Base-by-base conservation (phyloP, 2,797 vertebrate species). In the Argya squamiceps region DNA sequence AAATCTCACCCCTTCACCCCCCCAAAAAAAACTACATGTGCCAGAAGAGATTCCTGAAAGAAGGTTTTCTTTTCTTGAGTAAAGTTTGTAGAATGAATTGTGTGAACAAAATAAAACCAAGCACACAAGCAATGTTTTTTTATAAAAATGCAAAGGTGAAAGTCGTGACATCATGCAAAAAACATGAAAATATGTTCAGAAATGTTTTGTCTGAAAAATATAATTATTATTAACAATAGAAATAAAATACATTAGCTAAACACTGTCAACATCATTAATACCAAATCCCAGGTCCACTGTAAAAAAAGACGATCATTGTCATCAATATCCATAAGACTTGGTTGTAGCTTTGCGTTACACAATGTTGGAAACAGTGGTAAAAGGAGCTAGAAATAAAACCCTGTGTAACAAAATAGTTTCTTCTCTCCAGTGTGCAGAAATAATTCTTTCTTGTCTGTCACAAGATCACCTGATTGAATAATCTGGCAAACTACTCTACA, bases 311-410 rank as follows among this genome's bases (percentile, higher is more conserved):
- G 1, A 63, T 47, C 1, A 0, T 18, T 73, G 13, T 47, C 30
- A 36, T 60, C 22, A 52, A 5, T 71, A 78, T 34, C 46, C 0
- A 0, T 81, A 55, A 62, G 29, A 41, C 27, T n/a, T 49, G 8
- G 8, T 77, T 52, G 41, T 67, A 71, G 59, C 5, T 84, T 71
- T 69, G 26, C 34, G 36, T 86, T 88, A 19, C 24, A 47, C 10
- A 41, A 1, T 32, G 15, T 29, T 69, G 17, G 63, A 93, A 55
- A 59, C 63, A 34, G 26, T 1, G 0, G 10, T 81, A 83, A 69
- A 92, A 92, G 7, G 44, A 69, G 36, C 13, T 41, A 76, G 39
- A 77, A 89, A 53, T 70, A 50, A 91, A 89, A 10, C 4, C 4
- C 58, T 41, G 8, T 13, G 9, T 71, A 84, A 62, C 8, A 56